These are phyloP conservation scores for Apeltes quadracus DNA, from an alignment of 2,113 vertebrate species.

Conservation along the genomic window DNA sequence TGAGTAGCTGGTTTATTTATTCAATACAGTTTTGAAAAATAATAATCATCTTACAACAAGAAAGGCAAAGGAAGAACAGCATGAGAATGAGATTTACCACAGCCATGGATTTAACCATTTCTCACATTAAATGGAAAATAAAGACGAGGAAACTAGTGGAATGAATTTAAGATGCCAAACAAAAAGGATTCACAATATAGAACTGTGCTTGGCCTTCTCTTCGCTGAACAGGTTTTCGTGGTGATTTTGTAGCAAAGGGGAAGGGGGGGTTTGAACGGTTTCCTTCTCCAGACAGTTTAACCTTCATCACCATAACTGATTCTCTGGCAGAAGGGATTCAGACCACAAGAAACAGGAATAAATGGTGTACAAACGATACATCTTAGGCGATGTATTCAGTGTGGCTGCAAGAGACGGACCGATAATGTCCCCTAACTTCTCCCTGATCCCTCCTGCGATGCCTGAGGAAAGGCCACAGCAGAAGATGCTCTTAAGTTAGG, in stretches of 20 bases:
- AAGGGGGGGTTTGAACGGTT: conserved; percentile 18
- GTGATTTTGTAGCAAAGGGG: conserved; percentile 21
- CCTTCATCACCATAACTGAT: conserved; percentile 8
- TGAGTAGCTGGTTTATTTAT: conserved; percentile 59
- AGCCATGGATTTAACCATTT: conserved; percentile 56
- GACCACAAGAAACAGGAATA: conserved; percentile 45
- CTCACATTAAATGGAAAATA: conserved; percentile 59
- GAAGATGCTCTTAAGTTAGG: conserved; percentile 66
- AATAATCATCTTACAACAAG: conserved; percentile 71
- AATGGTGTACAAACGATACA: conserved; percentile 3
- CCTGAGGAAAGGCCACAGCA: conserved; percentile 26
- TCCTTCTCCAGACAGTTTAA: conserved; percentile 29
- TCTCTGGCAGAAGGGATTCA: conserved; percentile 59
- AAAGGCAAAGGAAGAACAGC: conserved; percentile 69
- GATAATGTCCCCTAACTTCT: conserved; percentile 61
- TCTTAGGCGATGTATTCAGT: conserved; percentile 47
- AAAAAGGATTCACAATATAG: conserved; percentile 43
- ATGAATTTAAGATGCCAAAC: conserved; percentile 26
- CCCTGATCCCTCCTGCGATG: conserved; percentile 61
- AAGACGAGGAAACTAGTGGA: conserved; percentile 53
- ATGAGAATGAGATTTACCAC: conserved; percentile 63
- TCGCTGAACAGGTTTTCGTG: conserved; percentile 20
- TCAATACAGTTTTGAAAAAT: conserved; percentile 56
- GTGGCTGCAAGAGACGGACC: conserved; percentile 46
- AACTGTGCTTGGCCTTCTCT: conserved; percentile 76